Evolutionary conservation across 2,888 invertebrate genomes (phyloP).

Genomic region (Empis stercorea): DNA sequence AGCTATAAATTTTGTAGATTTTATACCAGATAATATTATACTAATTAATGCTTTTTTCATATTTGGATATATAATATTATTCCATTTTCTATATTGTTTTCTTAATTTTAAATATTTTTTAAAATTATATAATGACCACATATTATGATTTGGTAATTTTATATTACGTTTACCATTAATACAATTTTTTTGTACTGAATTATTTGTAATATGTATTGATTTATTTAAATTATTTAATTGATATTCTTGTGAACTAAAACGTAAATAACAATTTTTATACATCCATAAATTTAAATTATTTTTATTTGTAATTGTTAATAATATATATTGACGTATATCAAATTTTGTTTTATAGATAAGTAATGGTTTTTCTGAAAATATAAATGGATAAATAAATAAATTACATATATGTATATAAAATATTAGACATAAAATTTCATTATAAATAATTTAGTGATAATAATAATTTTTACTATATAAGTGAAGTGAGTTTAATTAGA

Average conservation of each 20-base stretch:
- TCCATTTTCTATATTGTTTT: slow-evolving; percentile 40
- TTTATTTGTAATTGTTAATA: slow-evolving; percentile 50
- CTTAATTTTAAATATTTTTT: slow-evolving; percentile 45
- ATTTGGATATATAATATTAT: slow-evolving; percentile 63
- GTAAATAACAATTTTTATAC: slow-evolving; percentile 71
- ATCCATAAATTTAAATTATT: slow-evolving; percentile 73
- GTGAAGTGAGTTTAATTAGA: too few relatives aligned
- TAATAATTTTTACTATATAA: too few relatives aligned
- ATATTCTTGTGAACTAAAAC: slow-evolving; percentile 77
- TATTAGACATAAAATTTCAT: too few relatives aligned
- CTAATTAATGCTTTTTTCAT: slow-evolving; percentile 73
- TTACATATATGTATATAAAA: too few relatives aligned
- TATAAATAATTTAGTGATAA: too few relatives aligned
- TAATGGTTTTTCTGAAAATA: slow-evolving; percentile 58
- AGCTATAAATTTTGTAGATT: slow-evolving; percentile 50
- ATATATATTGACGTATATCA: slow-evolving; percentile 81
- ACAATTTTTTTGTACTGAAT: slow-evolving; percentile 68
- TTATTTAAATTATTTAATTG: slow-evolving; percentile 66
- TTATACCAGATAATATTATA: slow-evolving; percentile 66
- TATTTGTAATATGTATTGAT: slow-evolving; percentile 77
- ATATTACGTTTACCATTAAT: not conserved
- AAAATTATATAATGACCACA: slow-evolving; percentile 72
- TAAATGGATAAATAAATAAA: not conserved
- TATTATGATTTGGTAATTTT: slow-evolving; percentile 60
- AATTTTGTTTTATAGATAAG: slow-evolving; percentile 78